Percentiles rank a stretch among this genome's conserved stretches.
phyloP scores from a whole-genome alignment of 2,888 invertebrate genomes.

The Lasioglossum marginatum region DNA sequence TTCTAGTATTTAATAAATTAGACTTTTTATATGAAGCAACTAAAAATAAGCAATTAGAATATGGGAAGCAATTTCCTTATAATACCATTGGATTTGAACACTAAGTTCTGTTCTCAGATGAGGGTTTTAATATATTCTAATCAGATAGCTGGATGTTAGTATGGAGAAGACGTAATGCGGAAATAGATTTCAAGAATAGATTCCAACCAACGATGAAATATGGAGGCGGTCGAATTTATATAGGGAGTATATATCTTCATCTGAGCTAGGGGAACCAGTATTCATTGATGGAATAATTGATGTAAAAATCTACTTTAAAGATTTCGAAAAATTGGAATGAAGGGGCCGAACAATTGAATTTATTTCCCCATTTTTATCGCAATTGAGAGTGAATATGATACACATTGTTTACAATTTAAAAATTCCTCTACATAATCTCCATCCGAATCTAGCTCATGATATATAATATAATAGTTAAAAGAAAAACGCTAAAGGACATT shows the following conservation, averaged over 20 bases:
- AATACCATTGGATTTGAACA: background rate
- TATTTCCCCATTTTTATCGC: background rate
- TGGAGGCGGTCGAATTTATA: background rate
- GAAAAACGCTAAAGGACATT: too few relatives aligned
- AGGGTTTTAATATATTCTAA: constrained; percentile 1
- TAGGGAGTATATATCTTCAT: background rate
- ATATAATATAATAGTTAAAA: too few relatives aligned
- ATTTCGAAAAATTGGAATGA: background rate
- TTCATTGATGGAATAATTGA: background rate
- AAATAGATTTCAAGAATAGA: constrained; percentile 10
- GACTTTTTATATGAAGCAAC: background rate
- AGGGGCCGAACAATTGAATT: background rate
- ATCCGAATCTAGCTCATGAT: too few relatives aligned
- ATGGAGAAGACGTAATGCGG: background rate
- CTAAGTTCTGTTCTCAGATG: background rate
- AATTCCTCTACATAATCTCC: too few relatives aligned
- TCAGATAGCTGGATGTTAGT: background rate
- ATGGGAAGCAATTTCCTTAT: background rate
- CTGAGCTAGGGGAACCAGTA: background rate
- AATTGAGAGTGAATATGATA: background rate
- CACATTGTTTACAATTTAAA: too few relatives aligned
- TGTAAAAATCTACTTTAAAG: background rate
- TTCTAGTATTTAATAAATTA: background rate
- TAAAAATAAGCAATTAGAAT: background rate
- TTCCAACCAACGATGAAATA: constrained; percentile 10